Evolutionary conservation across 2,888 invertebrate species (phyloP), one percentile per base, ranked within the genome.

Genomic region (Mesoligia furuncula): DNA sequence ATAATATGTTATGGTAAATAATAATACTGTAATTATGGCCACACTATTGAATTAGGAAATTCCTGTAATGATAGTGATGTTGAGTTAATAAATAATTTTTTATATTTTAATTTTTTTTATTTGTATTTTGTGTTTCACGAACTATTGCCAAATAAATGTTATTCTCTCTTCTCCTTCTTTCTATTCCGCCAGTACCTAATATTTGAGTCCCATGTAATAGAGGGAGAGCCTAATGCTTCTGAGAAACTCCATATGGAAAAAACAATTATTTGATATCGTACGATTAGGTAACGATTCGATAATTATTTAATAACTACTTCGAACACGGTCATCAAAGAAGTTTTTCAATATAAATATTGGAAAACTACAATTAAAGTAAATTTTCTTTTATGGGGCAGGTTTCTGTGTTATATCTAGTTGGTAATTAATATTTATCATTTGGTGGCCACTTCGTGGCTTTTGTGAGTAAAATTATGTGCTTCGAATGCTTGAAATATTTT

Each of bases 381-480:
- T 57, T 75, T 67, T 65, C 48, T 61, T 78, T 65, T n/a, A 45
- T 77, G 36, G 36, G 17, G 36, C 39, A 68, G 75, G 39, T 76
- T 48, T 31, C n/a, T 59, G 64, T 79, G 51, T 59, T 39, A 42
- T 77, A 42, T 51, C 61, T 65, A 61, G n/a, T 77, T 48, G 1
- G 36, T 62, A 45, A 74, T 81, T 27, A 74, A 45, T 45, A 45
- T 24, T 17, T 66, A 66, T 42, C 15, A 66, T 67, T 79, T 65
- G 61, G 24, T 54, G 51, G 24, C 5, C 0, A 57, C 17, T 54
- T 54, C 7, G 13, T 13, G 8, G 9, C 27, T 64, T 67, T 62
- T 24, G 15, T 15, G 11, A 27, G 27, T 45, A n/a, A 27, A 36
- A 42, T 13, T 27, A 24, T n/a, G 13, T 39, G 27, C 24, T 51